Base-by-base conservation (phyloP, 92 coral and sea anemone genomes). In the Palythoa heliodiscus region DNA sequence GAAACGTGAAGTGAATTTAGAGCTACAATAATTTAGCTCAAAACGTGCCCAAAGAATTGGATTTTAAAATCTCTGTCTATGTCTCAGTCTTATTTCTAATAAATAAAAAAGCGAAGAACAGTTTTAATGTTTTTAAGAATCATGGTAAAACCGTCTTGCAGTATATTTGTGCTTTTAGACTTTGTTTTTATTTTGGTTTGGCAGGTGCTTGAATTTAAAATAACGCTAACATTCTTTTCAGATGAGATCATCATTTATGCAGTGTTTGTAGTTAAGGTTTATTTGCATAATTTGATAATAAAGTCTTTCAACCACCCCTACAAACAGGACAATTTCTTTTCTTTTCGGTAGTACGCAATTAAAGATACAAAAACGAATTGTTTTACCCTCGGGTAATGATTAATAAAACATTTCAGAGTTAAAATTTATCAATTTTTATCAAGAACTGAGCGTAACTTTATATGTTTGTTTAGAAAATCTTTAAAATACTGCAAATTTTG, bases 121-220 rank as follows among this genome's bases (percentile, higher is more conserved):
- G 35, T 29, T 29, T 29, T 29, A 29, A 29, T 29, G 70, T 64
- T 19, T 74, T 74, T 74, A 9, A 74, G 15, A 74, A 2, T n/a
- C n/a, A n/a, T 13, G 2, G 60, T 54, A 8, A 52, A 17, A 47
- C 12, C 0, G 9, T 73, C 25, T 70, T 29, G 0, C 50, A 43
- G 5, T 25, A 6, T 70, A 10, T 72, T 72, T 20, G 38, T 43
- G 19, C 7, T 7, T 20, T 52, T 75, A 3, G 9, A 75, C 25
- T 74, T 48, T 52, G 13, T 75, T 7, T 50, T 3, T 9, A 35
- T 75, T 22, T n/a, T 50, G 60, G 63, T 75, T 75, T 75, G 4
- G 79, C 78, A 75, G 78, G 78, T 75, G 78, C 25, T 52, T 48
- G 19, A 17, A 72, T 15, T 20, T 17, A 73, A 50, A 24, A 22